Evolutionary conservation across 2,888 invertebrate genomes (phyloP).

Genomic region (Notodromas monacha): DNA sequence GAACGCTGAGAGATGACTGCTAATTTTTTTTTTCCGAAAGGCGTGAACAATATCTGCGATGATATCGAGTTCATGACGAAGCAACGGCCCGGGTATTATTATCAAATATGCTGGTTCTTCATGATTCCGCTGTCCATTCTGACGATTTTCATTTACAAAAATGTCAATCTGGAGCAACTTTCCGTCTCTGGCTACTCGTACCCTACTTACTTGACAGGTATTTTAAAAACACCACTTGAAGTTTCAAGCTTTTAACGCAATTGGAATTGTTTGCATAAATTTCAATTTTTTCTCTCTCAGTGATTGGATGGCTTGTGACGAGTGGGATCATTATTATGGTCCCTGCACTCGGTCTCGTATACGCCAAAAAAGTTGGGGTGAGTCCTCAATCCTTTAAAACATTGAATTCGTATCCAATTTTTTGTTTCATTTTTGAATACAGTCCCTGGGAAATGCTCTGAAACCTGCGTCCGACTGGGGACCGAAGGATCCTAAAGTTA

Average conservation of each 20-base stretch:
- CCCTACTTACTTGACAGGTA: too few relatives aligned
- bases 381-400: too few relatives aligned
- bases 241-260: too few relatives aligned
- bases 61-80: slow-evolving; percentile 52
- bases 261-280: too few relatives aligned
- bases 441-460: slow-evolving; percentile 1
- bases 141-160: slow-evolving; percentile 33
- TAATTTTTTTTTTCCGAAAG: slow-evolving; percentile 14
- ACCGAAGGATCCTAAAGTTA: background rate
- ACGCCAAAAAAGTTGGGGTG: too few relatives aligned
- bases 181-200: slow-evolving; percentile 25
- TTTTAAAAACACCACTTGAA: too few relatives aligned
- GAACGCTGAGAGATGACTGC: background rate
- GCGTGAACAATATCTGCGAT: slow-evolving; percentile 27
- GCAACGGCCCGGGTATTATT: slow-evolving; percentile 30
- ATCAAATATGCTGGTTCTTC: slow-evolving; percentile 44
- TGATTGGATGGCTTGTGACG: too few relatives aligned
- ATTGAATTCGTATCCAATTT: too few relatives aligned
- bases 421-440: too few relatives aligned
- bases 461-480: background rate
- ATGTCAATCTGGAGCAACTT: slow-evolving; percentile 25
- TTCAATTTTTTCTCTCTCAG: too few relatives aligned
- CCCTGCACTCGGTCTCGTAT: too few relatives aligned
- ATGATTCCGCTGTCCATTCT: slow-evolving; percentile 35
- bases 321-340: too few relatives aligned